Conservation (phyloP, 2,888 invertebrate genomes). For the Sympetrum striolatum region DNA sequence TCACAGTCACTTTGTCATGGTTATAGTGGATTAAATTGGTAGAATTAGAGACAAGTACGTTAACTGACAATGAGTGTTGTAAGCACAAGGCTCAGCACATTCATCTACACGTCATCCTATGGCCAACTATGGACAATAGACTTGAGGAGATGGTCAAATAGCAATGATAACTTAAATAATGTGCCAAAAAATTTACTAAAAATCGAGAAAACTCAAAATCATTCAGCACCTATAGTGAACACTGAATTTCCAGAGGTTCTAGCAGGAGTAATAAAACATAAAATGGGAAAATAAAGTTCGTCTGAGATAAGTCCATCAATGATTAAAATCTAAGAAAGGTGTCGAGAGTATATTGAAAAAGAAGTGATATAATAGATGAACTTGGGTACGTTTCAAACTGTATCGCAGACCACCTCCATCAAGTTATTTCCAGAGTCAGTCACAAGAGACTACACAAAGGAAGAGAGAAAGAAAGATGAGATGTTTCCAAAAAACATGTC, state of each 20-base stretch:
- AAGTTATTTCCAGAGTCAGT: neutral
- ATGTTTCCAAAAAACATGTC: neutral
- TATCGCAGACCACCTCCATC: neutral
- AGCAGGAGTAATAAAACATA: too few species aligned
- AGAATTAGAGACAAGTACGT: neutral
- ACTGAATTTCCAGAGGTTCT: too few species aligned
- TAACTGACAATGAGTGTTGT: neutral
- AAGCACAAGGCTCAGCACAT: slow-evolving; percentile 16
- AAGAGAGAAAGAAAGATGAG: neutral
- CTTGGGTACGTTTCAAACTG: neutral
- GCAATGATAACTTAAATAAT: neutral
- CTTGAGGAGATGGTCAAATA: neutral
- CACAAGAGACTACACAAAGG: slow-evolving; percentile 14
- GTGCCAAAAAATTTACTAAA: too few species aligned
- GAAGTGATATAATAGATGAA: neutral
- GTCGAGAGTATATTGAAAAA: neutral
- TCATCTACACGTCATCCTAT: neutral
- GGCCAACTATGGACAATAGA: neutral
- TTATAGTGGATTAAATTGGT: neutral
- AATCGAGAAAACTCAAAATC: too few species aligned
- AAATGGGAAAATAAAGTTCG: too few species aligned
- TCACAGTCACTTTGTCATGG: neutral
- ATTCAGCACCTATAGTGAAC: too few species aligned
- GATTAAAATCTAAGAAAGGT: neutral
- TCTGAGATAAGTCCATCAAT: too few species aligned